Evolutionary conservation across 2,888 invertebrate genomes (phyloP).

Genomic region (Orthonevra nobilis): DNA sequence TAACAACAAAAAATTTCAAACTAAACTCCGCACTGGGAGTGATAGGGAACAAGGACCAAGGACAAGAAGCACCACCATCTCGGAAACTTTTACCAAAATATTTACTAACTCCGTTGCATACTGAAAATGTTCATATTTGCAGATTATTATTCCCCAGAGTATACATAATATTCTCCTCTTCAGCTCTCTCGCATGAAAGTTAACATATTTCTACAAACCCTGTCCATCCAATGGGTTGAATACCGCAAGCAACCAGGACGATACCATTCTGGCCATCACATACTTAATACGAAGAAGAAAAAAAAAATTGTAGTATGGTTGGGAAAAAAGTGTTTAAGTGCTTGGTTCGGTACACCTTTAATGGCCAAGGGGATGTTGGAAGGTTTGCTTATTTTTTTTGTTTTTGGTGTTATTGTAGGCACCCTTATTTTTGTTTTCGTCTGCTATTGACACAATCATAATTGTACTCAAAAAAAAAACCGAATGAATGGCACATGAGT

Average conservation of each 20-base stretch:
- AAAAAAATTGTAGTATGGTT: conserved; percentile 10
- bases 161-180: conserved; percentile 44
- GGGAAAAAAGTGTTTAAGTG: conserved; percentile 45
- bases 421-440: conserved; percentile 14
- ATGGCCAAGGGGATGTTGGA: conserved; percentile 17
- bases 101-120: conserved; percentile 61
- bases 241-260: conserved; percentile 39
- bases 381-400: conserved; percentile 6
- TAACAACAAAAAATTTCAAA: background rate
- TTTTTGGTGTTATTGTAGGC: conserved; percentile 18
- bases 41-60: background rate
- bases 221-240: background rate
- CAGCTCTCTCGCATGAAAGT: conserved; percentile 28
- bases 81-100: conserved; percentile 56
- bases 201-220: conserved; percentile 40
- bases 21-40: conserved; percentile 21
- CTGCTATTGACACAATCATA: conserved; percentile 31
- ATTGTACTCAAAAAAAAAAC: conserved; percentile 4
- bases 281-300: background rate
- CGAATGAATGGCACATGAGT: no score
- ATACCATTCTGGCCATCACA: conserved; percentile 44
- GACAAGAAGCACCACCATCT: conserved; percentile 7
- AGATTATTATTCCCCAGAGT: conserved; percentile 60
- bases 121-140: conserved; percentile 58
- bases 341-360: conserved; percentile 42